phyloP scores from a whole-genome alignment of 2,888 invertebrate species.

The Biston stratarius region DNA sequence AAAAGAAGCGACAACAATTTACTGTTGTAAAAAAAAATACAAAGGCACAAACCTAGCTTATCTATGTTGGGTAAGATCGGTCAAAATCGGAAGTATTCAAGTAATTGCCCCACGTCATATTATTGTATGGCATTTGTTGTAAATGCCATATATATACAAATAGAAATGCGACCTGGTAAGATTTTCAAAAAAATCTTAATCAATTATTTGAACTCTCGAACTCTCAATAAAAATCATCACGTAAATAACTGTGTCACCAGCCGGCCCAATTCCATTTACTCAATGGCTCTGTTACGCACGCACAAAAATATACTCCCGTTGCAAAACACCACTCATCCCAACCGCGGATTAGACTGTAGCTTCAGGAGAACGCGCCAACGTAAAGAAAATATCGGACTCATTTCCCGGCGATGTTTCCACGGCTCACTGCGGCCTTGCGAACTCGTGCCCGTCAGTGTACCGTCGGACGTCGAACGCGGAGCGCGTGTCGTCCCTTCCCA shows the following conservation, averaged over 20 bases:
- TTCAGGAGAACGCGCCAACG: constrained; percentile 59
- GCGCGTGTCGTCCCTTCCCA: constrained; percentile 53
- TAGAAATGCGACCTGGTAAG: neutral
- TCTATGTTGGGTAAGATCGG: no score
- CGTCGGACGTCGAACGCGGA: constrained; percentile 58
- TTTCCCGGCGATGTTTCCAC: constrained; percentile 66
- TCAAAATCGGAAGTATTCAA: no score
- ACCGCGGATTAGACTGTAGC: constrained; percentile 38
- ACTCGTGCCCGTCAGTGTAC: constrained; percentile 55
- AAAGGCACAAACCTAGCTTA: no score
- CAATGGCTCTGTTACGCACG: constrained; percentile 48
- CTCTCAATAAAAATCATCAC: constrained; percentile 26
- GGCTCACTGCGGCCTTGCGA: constrained; percentile 64
- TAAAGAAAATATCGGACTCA: constrained; percentile 35
- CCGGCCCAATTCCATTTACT: constrained; percentile 25
- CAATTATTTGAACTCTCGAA: neutral
- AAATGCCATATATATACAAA: no score
- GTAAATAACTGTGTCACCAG: constrained; percentile 37
- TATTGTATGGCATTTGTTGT: no score
- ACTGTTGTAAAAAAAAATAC: no score
- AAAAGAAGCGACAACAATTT: no score
- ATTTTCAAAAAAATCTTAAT: neutral
- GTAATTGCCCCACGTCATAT: no score
- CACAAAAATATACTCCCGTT: constrained; percentile 49
- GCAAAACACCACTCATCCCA: constrained; percentile 38